Evolutionary conservation across 2,888 invertebrate genomes (phyloP).

Genomic region (Drosophila anceps): DNA sequence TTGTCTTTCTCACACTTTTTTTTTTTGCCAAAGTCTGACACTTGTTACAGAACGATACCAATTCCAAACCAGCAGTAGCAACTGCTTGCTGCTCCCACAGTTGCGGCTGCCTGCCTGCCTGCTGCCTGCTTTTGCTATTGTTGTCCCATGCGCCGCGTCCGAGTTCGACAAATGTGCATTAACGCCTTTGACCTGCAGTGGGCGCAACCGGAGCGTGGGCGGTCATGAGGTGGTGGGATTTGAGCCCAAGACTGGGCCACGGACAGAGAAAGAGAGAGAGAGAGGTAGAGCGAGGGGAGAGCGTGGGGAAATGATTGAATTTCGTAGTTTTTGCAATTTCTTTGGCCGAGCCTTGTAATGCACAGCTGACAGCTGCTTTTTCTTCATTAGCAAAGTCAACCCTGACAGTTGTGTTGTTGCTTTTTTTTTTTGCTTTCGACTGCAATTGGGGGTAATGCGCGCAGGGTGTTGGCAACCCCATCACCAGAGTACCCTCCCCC

Average conservation of each 20-base stretch:
- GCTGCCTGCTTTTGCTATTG: conserved; percentile 26
- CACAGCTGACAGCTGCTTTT: conserved; percentile 82
- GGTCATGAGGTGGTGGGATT: conserved; percentile 30
- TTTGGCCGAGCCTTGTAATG: conserved; percentile 71
- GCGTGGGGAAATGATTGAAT: conserved; percentile 68
- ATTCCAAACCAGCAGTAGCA: conserved; percentile 42
- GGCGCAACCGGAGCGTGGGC: conserved; percentile 18
- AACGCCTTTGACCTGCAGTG: conserved; percentile 80
- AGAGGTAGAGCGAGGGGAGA: too few species aligned
- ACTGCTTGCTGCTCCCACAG: conserved; percentile 6
- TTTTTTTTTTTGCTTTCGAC: not conserved
- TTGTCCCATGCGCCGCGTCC: conserved; percentile 16
- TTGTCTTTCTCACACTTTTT: conserved; percentile 61
- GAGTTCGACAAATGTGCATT: conserved; percentile 75
- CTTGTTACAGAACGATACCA: conserved; percentile 71
- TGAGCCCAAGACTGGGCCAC: not conserved
- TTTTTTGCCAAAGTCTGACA: conserved; percentile 53
- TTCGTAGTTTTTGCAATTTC: conserved; percentile 79
- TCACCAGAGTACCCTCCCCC: conserved; percentile 21
- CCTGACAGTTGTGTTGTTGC: conserved; percentile 58
- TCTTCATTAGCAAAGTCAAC: conserved; percentile 81
- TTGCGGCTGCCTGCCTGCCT: conserved; percentile 3
- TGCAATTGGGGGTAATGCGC: conserved; percentile 2
- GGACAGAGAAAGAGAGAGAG: not conserved
- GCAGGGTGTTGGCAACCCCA: conserved; percentile 15